Evolutionary conservation across 2,113 vertebrate species (phyloP).

Genomic region (Aspiorhynchus laticeps): DNA sequence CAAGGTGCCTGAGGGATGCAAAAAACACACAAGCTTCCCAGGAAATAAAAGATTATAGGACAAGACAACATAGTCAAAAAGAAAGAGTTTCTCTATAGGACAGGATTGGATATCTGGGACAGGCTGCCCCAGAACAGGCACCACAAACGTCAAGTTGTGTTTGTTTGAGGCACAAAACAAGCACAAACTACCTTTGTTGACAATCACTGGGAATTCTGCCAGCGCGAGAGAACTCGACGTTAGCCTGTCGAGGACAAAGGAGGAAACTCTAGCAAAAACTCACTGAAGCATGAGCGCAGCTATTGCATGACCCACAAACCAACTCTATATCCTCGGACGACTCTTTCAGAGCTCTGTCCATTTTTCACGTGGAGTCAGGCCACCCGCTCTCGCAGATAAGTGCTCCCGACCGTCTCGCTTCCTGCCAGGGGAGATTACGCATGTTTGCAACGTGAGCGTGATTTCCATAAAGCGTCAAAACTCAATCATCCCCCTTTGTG

Average conservation of each 20-base stretch:
- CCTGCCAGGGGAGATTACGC: constrained; percentile 36
- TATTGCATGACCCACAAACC: constrained; percentile 21
- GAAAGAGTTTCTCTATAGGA: constrained; percentile 13
- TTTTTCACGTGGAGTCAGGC: neutral
- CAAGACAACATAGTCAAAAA: constrained; percentile 5
- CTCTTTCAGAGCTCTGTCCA: constrained; percentile 27
- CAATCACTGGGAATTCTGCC: constrained; percentile 24
- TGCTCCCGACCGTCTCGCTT: neutral
- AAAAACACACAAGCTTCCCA: neutral
- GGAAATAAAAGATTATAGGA: constrained; percentile 28
- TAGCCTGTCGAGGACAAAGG: constrained; percentile 19
- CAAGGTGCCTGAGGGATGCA: neutral
- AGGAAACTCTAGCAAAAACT: neutral
- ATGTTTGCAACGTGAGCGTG: neutral
- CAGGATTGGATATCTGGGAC: constrained; percentile 28
- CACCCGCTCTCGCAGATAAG: constrained; percentile 2
- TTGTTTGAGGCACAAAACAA: constrained; percentile 37
- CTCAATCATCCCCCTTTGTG: constrained; percentile 9
- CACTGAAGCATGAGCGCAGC: neutral
- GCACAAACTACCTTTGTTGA: constrained; percentile 4
- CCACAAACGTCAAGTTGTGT: constrained; percentile 18
- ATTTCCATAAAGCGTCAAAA: neutral
- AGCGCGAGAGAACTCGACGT: neutral
- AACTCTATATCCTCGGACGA: neutral
- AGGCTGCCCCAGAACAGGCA: neutral